These are phyloP conservation scores for Neocloeon triangulifer DNA, from an alignment of 1,140 invertebrate genomes.

Conservation along the genomic window DNA sequence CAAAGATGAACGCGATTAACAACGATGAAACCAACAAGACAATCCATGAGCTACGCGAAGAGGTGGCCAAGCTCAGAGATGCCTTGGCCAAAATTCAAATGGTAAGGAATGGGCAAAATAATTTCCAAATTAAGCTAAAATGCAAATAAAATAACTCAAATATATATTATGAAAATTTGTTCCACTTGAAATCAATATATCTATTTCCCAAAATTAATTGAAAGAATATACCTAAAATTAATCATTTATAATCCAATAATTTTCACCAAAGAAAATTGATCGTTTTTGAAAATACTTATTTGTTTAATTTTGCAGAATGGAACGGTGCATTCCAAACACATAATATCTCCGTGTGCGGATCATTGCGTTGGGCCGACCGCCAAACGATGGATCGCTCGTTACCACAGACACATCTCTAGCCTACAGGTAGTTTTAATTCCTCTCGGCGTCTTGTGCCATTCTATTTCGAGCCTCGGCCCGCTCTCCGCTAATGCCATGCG, in stretches of 20 bases:
- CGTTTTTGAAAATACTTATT: no score
- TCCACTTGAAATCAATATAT: no score
- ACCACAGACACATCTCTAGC: no score
- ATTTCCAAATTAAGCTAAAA: constrained; percentile 12
- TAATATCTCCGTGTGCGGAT: constrained; percentile 6
- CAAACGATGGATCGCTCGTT: constrained; percentile 11
- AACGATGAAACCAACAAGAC: constrained; percentile 33
- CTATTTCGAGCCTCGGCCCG: no score
- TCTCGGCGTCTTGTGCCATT: no score
- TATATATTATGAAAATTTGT: no score
- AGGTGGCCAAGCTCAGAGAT: constrained; percentile 27
- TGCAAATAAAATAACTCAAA: constrained; percentile 6
- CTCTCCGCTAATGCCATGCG: no score
- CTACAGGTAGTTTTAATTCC: no score
- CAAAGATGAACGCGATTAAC: constrained; percentile 27
- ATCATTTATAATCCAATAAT: no score
- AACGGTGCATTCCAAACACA: constrained; percentile 5
- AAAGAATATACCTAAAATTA: no score
- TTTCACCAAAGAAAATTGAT: no score
- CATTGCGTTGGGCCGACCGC: constrained; percentile 12
- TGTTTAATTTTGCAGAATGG: constrained; percentile 7
- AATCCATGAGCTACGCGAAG: constrained; percentile 26
- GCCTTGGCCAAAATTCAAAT: constrained; percentile 16
- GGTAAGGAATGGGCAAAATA: constrained; percentile 12
- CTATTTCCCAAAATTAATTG: no score